phyloP scores from a whole-genome alignment of 2,113 vertebrate species.

The Sitta europaea region DNA sequence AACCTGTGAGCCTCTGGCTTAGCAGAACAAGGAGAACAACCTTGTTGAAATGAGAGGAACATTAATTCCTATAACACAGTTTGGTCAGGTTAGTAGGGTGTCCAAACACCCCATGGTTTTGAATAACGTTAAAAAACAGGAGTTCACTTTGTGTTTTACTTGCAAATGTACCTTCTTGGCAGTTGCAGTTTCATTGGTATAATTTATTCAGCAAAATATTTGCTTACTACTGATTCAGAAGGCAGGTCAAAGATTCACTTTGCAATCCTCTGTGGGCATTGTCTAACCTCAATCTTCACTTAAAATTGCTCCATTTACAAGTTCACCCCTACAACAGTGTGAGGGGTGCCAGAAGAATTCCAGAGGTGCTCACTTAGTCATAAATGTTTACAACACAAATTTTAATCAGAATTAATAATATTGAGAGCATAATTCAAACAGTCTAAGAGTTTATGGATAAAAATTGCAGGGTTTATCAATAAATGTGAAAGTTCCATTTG shows the following conservation, averaged over 20 bases:
- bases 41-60: background rate
- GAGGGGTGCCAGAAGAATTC: background rate
- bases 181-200: background rate
- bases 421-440: background rate
- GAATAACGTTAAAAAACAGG: background rate
- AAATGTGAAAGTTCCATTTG: background rate
- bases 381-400: background rate
- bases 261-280: background rate
- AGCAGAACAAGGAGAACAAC: background rate
- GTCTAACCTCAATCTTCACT: background rate
- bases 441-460: background rate
- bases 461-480: background rate
- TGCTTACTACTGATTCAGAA: conserved; percentile 4
- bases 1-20: background rate
- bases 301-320: background rate
- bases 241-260: conserved; percentile 2
- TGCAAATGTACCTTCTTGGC: conserved; percentile 1
- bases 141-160: background rate
- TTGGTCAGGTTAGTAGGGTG: background rate
- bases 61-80: background rate
- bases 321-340: background rate
- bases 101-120: background rate
- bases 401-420: background rate
- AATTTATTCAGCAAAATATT: background rate
- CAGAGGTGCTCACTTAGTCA: background rate